Evolutionary conservation across 2,888 invertebrate species (phyloP).

Genomic region (Phymatocera aterrima): DNA sequence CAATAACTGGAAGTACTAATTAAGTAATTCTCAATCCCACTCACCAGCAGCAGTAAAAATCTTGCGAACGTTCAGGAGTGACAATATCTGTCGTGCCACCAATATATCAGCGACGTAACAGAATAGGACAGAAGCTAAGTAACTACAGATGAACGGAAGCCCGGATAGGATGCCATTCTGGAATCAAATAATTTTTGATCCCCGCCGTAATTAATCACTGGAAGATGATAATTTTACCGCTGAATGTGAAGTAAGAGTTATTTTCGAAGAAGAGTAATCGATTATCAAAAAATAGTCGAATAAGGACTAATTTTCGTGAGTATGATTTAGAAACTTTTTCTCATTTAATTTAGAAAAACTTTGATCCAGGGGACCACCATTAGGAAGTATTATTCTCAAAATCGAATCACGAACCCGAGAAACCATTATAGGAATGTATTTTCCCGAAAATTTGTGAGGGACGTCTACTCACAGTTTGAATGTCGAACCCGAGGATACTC

Average conservation of each 20-base stretch:
- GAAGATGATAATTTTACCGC: too few species aligned
- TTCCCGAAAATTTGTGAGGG: too few species aligned
- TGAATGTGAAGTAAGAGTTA: too few species aligned
- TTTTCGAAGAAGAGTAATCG: too few species aligned
- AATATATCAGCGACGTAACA: constrained; percentile 83
- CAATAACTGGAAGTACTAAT: constrained; percentile 1
- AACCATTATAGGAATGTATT: too few species aligned
- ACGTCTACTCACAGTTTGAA: constrained; percentile 79
- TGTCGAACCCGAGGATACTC: constrained; percentile 81
- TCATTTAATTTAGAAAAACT: not conserved
- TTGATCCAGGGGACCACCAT: not conserved
- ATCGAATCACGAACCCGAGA: too few species aligned
- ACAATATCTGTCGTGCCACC: constrained; percentile 78
- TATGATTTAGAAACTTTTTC: not conserved
- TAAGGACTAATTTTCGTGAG: too few species aligned
- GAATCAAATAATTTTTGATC: constrained; percentile 56
- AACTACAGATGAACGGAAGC: constrained; percentile 83
- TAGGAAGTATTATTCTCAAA: not conserved
- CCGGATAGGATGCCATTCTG: constrained; percentile 83
- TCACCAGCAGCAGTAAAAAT: constrained; percentile 81
- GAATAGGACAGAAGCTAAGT: constrained; percentile 82
- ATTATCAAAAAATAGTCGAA: too few species aligned
- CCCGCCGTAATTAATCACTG: not conserved
- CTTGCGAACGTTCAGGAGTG: constrained; percentile 81
- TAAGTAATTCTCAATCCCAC: constrained; percentile 51